Evolutionary conservation across 2,797 vertebrate genomes (phyloP).

Genomic region (Eospalax fontanierii): DNA sequence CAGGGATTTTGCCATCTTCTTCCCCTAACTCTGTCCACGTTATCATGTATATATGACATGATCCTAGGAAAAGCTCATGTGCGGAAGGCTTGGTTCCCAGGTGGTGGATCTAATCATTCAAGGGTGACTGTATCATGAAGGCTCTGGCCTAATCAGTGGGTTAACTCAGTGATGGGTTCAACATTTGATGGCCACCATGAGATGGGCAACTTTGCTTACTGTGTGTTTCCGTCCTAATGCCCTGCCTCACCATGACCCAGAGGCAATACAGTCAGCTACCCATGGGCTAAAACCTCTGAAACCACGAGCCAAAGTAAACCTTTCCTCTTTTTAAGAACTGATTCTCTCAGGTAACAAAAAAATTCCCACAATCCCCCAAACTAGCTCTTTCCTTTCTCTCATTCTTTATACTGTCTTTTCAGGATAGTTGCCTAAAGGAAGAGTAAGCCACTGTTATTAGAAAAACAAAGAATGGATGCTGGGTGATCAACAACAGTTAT

Average conservation of each 20-base stretch:
- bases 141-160: not conserved
- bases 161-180: not conserved
- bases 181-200: not conserved
- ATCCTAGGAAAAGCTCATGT: not conserved
- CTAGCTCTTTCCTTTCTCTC: too few species aligned
- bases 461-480: too few species aligned
- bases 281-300: not conserved
- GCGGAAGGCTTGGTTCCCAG: not conserved
- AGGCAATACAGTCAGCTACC: not conserved
- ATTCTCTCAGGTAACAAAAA: not conserved
- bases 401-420: too few species aligned
- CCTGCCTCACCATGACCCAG: not conserved
- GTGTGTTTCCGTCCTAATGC: too few species aligned
- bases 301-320: not conserved
- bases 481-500: too few species aligned
- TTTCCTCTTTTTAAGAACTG: not conserved
- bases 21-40: not conserved
- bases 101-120: not conserved
- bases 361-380: too few species aligned
- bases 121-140: not conserved
- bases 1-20: not conserved
- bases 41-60: not conserved
- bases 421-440: too few species aligned
- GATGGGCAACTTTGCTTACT: not conserved
- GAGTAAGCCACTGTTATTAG: too few species aligned